These are phyloP conservation scores for Acrossocheilus fasciatus DNA, from an alignment of 2,797 vertebrate species.

Conservation along the genomic window DNA sequence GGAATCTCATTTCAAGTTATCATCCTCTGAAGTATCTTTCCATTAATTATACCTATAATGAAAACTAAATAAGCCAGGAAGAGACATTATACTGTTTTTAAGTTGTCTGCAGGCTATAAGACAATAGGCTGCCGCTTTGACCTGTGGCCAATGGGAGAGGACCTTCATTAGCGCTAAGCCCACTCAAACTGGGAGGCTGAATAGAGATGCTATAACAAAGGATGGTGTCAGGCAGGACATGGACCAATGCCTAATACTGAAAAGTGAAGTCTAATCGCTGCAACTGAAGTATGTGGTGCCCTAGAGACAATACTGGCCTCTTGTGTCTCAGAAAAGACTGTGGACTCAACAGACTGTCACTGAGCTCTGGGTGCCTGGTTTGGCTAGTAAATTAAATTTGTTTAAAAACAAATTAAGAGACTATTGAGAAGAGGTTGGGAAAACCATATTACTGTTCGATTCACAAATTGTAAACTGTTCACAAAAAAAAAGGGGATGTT, in stretches of 20 bases:
- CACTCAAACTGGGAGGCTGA: conserved; percentile 15
- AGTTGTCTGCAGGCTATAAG: conserved; percentile 12
- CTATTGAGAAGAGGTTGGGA: background rate
- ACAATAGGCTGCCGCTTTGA: conserved; percentile 40
- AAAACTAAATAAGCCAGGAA: background rate
- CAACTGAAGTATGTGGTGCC: conserved; percentile 14
- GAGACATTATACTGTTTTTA: background rate
- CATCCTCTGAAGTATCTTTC: background rate
- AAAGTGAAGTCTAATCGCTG: conserved; percentile 7
- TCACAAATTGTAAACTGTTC: background rate
- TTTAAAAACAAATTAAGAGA: conserved; percentile 14
- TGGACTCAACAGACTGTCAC: conserved; percentile 1
- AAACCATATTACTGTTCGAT: background rate
- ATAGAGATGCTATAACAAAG: conserved; percentile 31
- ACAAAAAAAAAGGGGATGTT: background rate
- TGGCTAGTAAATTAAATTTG: background rate
- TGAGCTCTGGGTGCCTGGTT: background rate
- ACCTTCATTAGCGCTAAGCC: conserved; percentile 49
- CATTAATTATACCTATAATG: background rate
- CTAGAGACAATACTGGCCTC: conserved; percentile 22
- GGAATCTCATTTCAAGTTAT: background rate
- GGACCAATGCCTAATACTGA: conserved; percentile 6
- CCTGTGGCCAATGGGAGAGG: conserved; percentile 16
- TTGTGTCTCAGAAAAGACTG: conserved; percentile 29
- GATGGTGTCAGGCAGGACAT: conserved; percentile 25